Evolutionary conservation across 1,140 invertebrate species (phyloP), one percentile per base, ranked within the genome.

Genomic region (Dermatophagoides farinae): DNA sequence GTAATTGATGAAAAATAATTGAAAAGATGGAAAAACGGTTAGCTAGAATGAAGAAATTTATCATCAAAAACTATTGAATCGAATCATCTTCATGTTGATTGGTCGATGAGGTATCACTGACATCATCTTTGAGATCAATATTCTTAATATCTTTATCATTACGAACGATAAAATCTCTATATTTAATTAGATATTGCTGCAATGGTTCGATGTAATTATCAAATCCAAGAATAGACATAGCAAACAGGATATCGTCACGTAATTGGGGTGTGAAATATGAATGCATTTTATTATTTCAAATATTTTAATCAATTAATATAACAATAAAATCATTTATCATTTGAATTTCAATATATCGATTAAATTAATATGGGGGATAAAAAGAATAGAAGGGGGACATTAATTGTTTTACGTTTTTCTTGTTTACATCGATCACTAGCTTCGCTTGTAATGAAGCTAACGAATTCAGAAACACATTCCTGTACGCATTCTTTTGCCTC

Each of bases 381-480:
- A n/a, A n/a, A n/a, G n/a, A n/a, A n/a, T n/a, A n/a, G n/a, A n/a
- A n/a, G n/a, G n/a, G n/a, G n/a, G n/a, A n/a, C 95, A 68, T 97
- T 98, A 23, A 99, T 97, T 1, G 96, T 98, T 76, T 99, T 99
- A 37, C 96, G 75, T 72, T 97, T 98, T 71, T 99, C 96, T 74
- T 93, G 83, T 66, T 93, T 86, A 75, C 91, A 97, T 25, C 90
- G 75, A 69, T 97, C 91, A 71, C 89, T 91, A 0, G 91, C 91
- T 77, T 99, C 95, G 69, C 89, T 95, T 0, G 95, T 98, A 51
- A 99, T 92, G 70, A 99, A 99, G 65, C 90, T 95, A 68, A 99
- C 96, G 70, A 99, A 99, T 71, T 99, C 96, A 0, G 91, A 97
- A 41, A 98, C 93, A 77, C 95, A 98, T 74, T 99, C 96, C 74